These are phyloP conservation scores for Arrhopalites spinosus DNA, from an alignment of 2,888 invertebrate species.

Conservation along the genomic window DNA sequence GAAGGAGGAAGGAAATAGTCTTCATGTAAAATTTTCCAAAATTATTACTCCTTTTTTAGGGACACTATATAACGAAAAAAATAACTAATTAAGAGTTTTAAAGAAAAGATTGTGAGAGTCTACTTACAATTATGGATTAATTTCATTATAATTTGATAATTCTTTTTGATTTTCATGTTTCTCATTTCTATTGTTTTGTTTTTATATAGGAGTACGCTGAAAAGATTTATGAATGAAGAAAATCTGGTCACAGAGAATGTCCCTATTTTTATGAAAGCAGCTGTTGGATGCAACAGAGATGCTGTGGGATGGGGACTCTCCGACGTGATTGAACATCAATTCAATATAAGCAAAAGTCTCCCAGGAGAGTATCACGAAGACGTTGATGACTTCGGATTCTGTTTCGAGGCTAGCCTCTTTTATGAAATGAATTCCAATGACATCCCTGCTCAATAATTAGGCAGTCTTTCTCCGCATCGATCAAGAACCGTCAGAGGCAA, in stretches of 20 bases:
- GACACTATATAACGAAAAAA: no score
- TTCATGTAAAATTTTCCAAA: not conserved
- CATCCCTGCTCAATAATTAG: constrained; percentile 38
- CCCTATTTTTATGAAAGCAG: constrained; percentile 52
- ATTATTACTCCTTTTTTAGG: no score
- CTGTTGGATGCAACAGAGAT: constrained; percentile 55
- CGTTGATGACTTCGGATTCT: constrained; percentile 27
- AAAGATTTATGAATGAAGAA: constrained; percentile 44
- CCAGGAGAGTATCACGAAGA: constrained; percentile 22
- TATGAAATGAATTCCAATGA: constrained; percentile 35
- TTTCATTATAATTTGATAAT: not conserved
- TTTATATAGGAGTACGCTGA: constrained; percentile 40
- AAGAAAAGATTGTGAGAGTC: no score
- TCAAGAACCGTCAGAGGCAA: no score
- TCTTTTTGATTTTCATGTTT: not conserved
- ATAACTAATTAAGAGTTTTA: no score
- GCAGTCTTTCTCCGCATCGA: not conserved
- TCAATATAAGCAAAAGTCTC: not conserved
- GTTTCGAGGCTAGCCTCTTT: constrained; percentile 16
- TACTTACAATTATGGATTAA: not conserved
- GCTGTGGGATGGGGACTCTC: constrained; percentile 53
- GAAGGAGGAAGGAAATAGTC: no score
- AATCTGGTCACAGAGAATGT: constrained; percentile 50
- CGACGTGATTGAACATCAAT: constrained; percentile 22
- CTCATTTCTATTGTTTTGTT: constrained; percentile 5